Evolutionary conservation across 92 coral and sea anemone species (phyloP), one percentile per base, ranked within the genome.

Genomic region (Epizoanthus fatuus): DNA sequence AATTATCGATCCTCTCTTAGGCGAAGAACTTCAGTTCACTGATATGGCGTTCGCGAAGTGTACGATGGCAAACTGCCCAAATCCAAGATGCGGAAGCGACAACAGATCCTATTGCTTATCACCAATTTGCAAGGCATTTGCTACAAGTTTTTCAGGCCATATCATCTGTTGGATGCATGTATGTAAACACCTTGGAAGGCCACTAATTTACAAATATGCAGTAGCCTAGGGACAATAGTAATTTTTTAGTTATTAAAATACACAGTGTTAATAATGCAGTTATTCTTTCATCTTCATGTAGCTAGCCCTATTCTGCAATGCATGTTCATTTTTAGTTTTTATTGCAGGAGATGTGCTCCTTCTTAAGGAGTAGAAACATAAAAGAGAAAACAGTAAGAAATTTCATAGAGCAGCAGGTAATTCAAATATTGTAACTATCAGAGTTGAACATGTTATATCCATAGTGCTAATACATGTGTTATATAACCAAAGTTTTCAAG

Each of bases 331-430:
- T 80, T 80, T 69, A 20, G 75, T 80, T 49, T 80, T 65, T 80
- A 14, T 51, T 62, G 37, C 85, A 81, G 76, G 76, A 67, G 75
- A 76, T 65, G 86, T 81, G 86, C 45, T 67, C 85, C 76, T 66
- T 81, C 35, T 66, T 65, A 81, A 49, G 86, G 73, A 47, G 86
- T 44, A 51, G 86, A 81, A 65, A 66, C 10, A 20, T n/a, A 47
- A 42, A 81, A 13, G 86, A 81, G 45, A 32, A 81, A 57, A 81
- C 86, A 45, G 69, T 81, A 14, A 45, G 29, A 68, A 66, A 67
- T 14, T 81, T 66, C 37, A 66, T 63, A 52, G 86, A 52, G 76
- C 66, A 64, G 57, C 67, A 81, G 76, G 86, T 81, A 59, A 63
- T 59, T 20, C 59, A 65, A 79, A 53, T n/a, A 20, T 79, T 16